Evolutionary conservation across 2,113 vertebrate species (phyloP).

Genomic region (Brachypodius melanocephalos): DNA sequence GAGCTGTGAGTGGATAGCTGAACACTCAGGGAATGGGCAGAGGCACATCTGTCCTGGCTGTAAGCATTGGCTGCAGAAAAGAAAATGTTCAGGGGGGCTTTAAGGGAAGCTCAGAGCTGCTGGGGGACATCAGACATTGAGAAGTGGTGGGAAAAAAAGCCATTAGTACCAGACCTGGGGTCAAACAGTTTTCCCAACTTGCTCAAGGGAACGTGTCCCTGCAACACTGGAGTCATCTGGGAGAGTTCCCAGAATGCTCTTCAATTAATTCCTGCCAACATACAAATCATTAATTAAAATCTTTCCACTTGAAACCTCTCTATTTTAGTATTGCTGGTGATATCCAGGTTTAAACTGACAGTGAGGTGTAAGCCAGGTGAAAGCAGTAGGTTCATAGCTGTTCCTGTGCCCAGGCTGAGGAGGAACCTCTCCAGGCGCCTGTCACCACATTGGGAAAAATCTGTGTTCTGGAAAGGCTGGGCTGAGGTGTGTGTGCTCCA

Average conservation of each 20-base stretch:
- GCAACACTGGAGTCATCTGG: background rate
- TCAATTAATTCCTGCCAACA: background rate
- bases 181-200: background rate
- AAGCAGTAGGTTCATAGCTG: background rate
- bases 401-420: background rate
- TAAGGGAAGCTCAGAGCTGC: background rate
- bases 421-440: background rate
- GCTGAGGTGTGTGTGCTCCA: background rate
- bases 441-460: background rate
- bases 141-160: background rate
- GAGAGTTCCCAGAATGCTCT: background rate
- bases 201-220: background rate
- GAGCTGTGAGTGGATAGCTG: background rate
- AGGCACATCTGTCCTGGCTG: background rate
- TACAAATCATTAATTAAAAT: background rate
- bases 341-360: background rate
- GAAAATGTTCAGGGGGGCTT: background rate
- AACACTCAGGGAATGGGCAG: background rate
- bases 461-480: background rate
- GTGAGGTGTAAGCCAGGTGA: background rate
- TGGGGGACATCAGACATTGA: background rate
- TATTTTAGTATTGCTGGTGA: background rate
- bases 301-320: background rate
- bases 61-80: background rate
- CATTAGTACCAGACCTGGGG: background rate